phyloP scores from a whole-genome alignment of 1,140 invertebrate genomes.

The Chlorops oryzae region DNA sequence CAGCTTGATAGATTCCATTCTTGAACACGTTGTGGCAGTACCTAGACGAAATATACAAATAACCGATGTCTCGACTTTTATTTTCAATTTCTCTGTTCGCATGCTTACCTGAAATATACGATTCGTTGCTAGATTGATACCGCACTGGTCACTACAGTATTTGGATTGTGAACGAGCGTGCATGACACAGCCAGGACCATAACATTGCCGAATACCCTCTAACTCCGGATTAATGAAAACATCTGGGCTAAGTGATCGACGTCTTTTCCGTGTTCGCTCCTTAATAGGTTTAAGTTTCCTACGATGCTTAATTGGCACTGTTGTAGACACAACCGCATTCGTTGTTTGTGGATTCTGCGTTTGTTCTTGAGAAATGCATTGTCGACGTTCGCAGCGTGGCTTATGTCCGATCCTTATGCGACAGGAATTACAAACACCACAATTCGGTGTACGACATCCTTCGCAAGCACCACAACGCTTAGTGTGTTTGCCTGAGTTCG shows the following conservation, averaged over 20 bases:
- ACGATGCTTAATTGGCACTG: constrained; percentile 11
- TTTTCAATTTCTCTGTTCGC: background rate
- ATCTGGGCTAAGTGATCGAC: constrained; percentile 54
- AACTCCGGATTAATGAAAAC: constrained; percentile 49
- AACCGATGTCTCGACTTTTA: constrained; percentile 1
- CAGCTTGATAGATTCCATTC: constrained; percentile 90
- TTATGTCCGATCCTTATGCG: constrained; percentile 78
- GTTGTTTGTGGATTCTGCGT: constrained; percentile 6
- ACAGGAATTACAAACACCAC: constrained; percentile 68
- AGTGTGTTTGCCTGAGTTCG: constrained; percentile 22
- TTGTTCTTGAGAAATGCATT: constrained; percentile 18
- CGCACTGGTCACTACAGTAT: constrained; percentile 93
- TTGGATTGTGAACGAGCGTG: constrained; percentile 78
- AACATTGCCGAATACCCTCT: constrained; percentile 68
- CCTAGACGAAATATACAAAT: constrained; percentile 26
- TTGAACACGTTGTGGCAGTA: constrained; percentile 86
- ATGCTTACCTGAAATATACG: constrained; percentile 68
- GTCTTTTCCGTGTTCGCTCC: constrained; percentile 44
- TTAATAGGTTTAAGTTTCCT: constrained; percentile 26
- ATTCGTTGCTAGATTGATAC: constrained; percentile 81
- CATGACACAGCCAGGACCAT: constrained; percentile 79
- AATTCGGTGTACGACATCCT: constrained; percentile 76
- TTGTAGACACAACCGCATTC: background rate
- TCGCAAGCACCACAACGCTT: constrained; percentile 76
- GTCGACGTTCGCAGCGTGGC: constrained; percentile 59